Evolutionary conservation across 2,797 vertebrate species (phyloP), one percentile per base, ranked within the genome.

Genomic region (Champsocephalus gunnari): DNA sequence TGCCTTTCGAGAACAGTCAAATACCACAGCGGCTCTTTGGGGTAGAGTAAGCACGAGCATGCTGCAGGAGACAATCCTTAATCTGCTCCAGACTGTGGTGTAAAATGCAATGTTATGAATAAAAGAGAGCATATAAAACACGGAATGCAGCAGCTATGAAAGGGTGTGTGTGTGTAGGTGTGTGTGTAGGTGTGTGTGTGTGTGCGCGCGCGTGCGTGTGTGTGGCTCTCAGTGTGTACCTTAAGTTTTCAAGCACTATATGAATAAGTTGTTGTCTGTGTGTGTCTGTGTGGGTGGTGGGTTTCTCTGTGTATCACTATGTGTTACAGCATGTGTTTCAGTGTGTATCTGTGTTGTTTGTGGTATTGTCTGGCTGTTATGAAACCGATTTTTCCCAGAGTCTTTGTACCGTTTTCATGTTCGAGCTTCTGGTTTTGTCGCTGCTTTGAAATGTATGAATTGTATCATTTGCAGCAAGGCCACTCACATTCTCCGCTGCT

Each of bases 51-150:
- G 92, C 91, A 93, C 13, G n/a, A 82, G 83, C 84, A 62, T 92
- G 73, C 86, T 87, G 90, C 89, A 88, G 91, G 90, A 93, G 90
- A 92, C 91, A 77, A 89, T 65, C 85, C 83, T 72, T 92, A 93
- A 93, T 93, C 89, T 88, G 87, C 89, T 91, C 92, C 93, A 93
- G 92, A 93, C 91, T 73, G 80, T 83, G 86, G 88, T 93, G 92
- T 93, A 92, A 93, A 93, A 92, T 86, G 90, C 89, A 92, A 91
- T 88, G 87, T 92, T 92, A 93, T 92, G 91, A 92, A 93, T 94
- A 93, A 92, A 92, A 90, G 85, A 67, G 77, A 91, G 86, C 86
- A 86, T 87, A 92, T 91, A 90, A 93, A 92, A 93, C 89, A 92
- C 53, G 81, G 92, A 92, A 92, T 93, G 90, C 80, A 84, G 87